Percentiles rank a stretch among this genome's conserved stretches.
Evolutionary conservation across 1,140 invertebrate species (phyloP).

Genomic region (Drosophila pseudoobscura): DNA sequence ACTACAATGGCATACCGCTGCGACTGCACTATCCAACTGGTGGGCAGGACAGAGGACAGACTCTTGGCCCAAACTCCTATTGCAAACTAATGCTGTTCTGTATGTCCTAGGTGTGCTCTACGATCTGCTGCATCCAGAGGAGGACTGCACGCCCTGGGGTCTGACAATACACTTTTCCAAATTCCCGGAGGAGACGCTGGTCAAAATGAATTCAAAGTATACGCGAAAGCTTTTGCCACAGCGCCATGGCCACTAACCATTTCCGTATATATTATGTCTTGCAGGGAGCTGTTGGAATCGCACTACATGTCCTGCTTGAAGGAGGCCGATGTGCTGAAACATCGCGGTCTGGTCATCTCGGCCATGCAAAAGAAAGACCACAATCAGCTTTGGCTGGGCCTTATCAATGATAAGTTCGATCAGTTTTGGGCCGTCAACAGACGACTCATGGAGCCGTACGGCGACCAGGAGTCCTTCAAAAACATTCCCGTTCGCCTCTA

Average conservation of each 20-base stretch:
- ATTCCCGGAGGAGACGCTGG: constrained; percentile 92
- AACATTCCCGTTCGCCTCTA: constrained; percentile 97
- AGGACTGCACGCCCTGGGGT: constrained; percentile 94
- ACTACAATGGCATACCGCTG: constrained; percentile 95
- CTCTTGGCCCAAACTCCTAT: background rate
- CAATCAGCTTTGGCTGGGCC: constrained; percentile 96
- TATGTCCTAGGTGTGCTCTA: constrained; percentile 87
- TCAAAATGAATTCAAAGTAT: constrained; percentile 91
- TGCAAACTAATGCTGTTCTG: background rate
- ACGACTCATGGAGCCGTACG: constrained; percentile 94
- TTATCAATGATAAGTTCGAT: constrained; percentile 99
- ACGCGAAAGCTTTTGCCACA: background rate
- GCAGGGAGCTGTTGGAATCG: constrained; percentile 95
- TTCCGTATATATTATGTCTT: constrained; percentile 54
- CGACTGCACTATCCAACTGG: constrained; percentile 99
- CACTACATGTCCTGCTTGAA: constrained; percentile 98
- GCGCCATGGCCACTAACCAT: background rate
- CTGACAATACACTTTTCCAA: constrained; percentile 97
- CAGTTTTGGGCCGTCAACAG: constrained; percentile 99
- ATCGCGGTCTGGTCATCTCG: constrained; percentile 94
- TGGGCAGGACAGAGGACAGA: background rate
- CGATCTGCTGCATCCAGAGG: constrained; percentile 89
- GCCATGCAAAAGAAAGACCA: constrained; percentile 99
- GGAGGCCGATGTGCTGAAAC: constrained; percentile 98
- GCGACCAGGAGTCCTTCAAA: constrained; percentile 92